Base-by-base conservation (phyloP, 2,888 invertebrate genomes). In the Parnassius smintheus region DNA sequence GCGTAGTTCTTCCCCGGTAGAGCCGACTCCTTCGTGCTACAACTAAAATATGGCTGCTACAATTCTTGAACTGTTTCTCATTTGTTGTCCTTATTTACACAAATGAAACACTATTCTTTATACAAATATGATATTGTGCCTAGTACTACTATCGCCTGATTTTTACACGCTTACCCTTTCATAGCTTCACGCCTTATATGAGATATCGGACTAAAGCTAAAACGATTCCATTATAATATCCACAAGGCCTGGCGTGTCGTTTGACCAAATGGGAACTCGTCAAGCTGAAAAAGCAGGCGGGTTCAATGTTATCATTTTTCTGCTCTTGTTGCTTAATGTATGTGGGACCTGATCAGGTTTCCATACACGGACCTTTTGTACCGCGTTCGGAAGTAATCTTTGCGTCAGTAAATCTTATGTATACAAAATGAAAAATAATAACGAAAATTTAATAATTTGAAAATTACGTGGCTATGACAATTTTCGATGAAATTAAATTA, bases 231-330 rank as follows among this genome's bases (percentile, higher is more conserved):
- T 62, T 54, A 56, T 63, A 52, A 56, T 59, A 59, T 55, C 35
- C 13, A 52, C 44, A 62, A 48, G 48, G 46, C 18, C 18, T 12
- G 41, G 13, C 52, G 49, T 50, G 65, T 69, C 65, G 81, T 79
- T 70, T 78, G 66, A 70, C 83, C 83, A 82, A 82, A 82, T 70
- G 69, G 67, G 75, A 75, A 68, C 65, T 62, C 54, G 64, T 72
- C 69, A 59, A 65, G 73, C 75, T 71, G 68, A 67, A 69, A 68
- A 66, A 66, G 72, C 72, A 76, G 68, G 71, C 70, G 53, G 71
- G 72, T 68, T 75, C 69, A 72, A 71, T 76, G 73, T 73, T 77
- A 76, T 74, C 71, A 72, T 76, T 78, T 76, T 76, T 77, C 70
- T 70, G 67, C 64, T 66, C 66, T 60, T 64, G 66, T 62, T 66